Conservation (phyloP, 2,797 vertebrate species). For the Danio tinwini region DNA sequence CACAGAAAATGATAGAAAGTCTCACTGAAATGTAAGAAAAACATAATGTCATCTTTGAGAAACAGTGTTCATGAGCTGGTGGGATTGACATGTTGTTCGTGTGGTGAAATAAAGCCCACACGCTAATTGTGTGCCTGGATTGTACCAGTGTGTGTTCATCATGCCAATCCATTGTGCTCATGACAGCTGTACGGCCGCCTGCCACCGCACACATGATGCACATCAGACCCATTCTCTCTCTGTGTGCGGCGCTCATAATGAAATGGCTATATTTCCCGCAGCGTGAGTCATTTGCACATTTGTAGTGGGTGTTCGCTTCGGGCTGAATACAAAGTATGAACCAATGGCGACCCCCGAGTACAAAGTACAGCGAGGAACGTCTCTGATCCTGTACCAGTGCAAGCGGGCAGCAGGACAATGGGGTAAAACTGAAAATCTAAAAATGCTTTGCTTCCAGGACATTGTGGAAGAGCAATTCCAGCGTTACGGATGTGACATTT, state of each 20-base stretch:
- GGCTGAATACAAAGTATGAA: constrained; percentile 29
- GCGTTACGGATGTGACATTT: too few relatives aligned
- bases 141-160: constrained; percentile 38
- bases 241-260: constrained; percentile 29
- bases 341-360: constrained; percentile 21
- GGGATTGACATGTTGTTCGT: constrained; percentile 20
- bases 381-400: not conserved
- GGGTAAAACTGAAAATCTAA: not conserved
- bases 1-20: not conserved
- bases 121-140: constrained; percentile 51
- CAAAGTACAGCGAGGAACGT: constrained; percentile 7
- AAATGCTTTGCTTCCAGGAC: not conserved
- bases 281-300: constrained; percentile 34
- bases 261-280: constrained; percentile 30
- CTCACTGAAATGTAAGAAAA: constrained; percentile 23
- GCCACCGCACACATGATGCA: constrained; percentile 31
- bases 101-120: constrained; percentile 19
- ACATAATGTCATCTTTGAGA: constrained; percentile 27
- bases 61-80: constrained; percentile 8
- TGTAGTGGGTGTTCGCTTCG: constrained; percentile 5
- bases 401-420: not conserved
- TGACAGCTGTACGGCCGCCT: constrained; percentile 39
- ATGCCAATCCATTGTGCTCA: constrained; percentile 43
- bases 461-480: too few relatives aligned
- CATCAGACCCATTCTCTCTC: constrained; percentile 22